Evolutionary conservation across 2,888 invertebrate genomes (phyloP), one percentile per base, ranked within the genome.

Genomic region (Psococerastis gibbosa): DNA sequence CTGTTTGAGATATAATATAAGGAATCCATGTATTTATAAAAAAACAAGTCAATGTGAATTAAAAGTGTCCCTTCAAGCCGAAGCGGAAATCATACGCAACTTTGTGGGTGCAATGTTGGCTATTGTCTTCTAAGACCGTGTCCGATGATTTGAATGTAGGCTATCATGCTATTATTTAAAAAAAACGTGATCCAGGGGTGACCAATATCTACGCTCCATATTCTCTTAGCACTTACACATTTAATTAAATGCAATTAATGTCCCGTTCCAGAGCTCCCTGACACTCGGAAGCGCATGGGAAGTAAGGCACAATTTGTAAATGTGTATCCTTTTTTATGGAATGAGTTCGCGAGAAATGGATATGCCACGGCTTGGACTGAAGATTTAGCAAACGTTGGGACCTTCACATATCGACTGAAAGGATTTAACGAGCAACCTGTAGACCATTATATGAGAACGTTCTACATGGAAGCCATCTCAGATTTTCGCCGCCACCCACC

Each of bases 371-470:
- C 58, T 56, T 45, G 47, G 51, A 44, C 31, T 47, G 94, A 95
- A 57, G 94, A 95, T 57, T 71, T 77, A 52, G 81, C 85, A 0
- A 64, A 70, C 53, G 71, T 80, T 18, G 91, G 91, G 0, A 88
- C 87, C 0, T 95, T 92, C 57, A 85, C 85, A 2, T 88, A 87
- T 60, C 71, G 94, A 6, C 69, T 92, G 56, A 81, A 81, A 51
- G 94, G 94, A 0, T 47, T 53, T 43, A 55, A 70, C 27, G 61
- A 68, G 2, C 75, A 75, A 51, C 94, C 94, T 0, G 87, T 91
- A 0, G 84, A 92, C 62, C 91, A 92, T 60, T 92, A 89, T 57
- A 74, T 89, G 63, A 64, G 91, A 22, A 72, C 85, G 0, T 89
- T 78, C 59, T 84, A 78, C 54, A 55, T 82, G 11, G 78, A 80